Conservation (phyloP, 2,797 vertebrate species). For the Neolamprologus multifasciatus region DNA sequence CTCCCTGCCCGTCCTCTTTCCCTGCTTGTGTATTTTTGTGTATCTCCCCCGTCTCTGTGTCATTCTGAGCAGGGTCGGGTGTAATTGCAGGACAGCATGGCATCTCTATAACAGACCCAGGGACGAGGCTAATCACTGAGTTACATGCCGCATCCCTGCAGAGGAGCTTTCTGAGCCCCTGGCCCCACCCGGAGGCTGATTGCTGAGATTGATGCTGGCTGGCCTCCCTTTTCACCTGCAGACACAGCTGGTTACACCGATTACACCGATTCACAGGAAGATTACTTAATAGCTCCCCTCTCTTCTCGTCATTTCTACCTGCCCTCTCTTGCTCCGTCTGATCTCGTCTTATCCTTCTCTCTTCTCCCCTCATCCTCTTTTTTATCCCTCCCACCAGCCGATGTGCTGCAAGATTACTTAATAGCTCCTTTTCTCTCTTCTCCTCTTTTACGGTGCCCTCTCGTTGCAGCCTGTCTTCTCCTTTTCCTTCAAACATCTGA, state of each 20-base stretch:
- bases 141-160: constrained; percentile 51
- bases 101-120: constrained; percentile 30
- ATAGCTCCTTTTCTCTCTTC: constrained; percentile 36
- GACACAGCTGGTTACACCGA: constrained; percentile 70
- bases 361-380: constrained; percentile 33
- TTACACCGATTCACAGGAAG: constrained; percentile 66
- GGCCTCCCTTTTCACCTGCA: constrained; percentile 61
- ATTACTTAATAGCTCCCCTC: constrained; percentile 66
- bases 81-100: constrained; percentile 59
- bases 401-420: constrained; percentile 48
- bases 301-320: constrained; percentile 54
- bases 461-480: constrained; percentile 32
- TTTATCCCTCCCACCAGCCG: constrained; percentile 32
- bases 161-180: constrained; percentile 58
- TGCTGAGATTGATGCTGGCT: constrained; percentile 61
- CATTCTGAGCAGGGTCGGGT: constrained; percentile 21
- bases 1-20: background rate
- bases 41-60: background rate
- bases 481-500: constrained; percentile 32
- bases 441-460: constrained; percentile 32
- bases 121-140: constrained; percentile 57
- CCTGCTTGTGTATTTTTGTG: constrained; percentile 8
- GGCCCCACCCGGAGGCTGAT: constrained; percentile 62
- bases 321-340: constrained; percentile 42
- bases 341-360: constrained; percentile 40